Evolutionary conservation across 2,888 invertebrate genomes (phyloP), one percentile per base, ranked within the genome.

Genomic region (Byasa hedistus): DNA sequence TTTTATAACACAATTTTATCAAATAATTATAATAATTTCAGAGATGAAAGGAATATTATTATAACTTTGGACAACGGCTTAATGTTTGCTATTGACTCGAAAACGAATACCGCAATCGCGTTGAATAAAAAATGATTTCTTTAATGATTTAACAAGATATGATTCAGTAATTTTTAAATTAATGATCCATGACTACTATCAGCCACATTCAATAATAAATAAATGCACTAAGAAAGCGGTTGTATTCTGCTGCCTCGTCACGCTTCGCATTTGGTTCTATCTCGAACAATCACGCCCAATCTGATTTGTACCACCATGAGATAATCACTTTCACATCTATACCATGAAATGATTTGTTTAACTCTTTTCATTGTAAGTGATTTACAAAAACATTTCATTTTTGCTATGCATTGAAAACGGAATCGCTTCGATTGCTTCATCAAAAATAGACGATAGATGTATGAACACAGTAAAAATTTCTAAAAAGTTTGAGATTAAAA

Each of bases 131-230:
- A 39, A 39, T 15, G 12, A 12, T 39, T 39, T 39, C 36, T 39
- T 39, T 12, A 39, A 15, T 15, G 12, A 39, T n/a, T 51, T 59
- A 52, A 52, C 52, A n/a, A 57, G 48, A 56, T 44, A 44, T 21
- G 24, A 39, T 56, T 21, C 54, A 57, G 36, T 58, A 52, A 58
- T 64, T 57, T 44, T 36, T 23, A 23, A 48, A 58, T 66, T 68
- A 63, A 70, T 68, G 66, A 64, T 66, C 66, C 60, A 68, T 63
- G 56, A 61, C 61, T 54, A 57, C 60, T 21, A 71, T 74, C 72
- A 75, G 73, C 77, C 78, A 79, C 81, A 81, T 80, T 77, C 80
- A 78, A 83, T 85, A 82, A 81, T 82, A 82, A 84, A 85, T 83
- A 80, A 79, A 75, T 80, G 75, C 74, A 77, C 74, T 71, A 75